Evolutionary conservation across 2,888 invertebrate genomes (phyloP).

Genomic region (Ferrisia virgata): DNA sequence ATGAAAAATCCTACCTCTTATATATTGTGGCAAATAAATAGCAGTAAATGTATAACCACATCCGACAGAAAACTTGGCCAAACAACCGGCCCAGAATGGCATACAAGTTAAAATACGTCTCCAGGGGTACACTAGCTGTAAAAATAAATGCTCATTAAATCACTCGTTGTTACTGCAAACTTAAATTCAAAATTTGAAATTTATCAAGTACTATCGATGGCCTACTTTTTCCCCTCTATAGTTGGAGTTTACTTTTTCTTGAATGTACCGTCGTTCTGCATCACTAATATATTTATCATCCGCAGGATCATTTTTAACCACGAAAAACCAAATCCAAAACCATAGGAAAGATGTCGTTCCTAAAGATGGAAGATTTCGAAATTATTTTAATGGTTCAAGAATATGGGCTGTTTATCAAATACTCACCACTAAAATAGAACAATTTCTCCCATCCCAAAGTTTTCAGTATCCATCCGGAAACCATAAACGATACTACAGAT

Average conservation of each 20-base stretch:
- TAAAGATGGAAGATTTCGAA: conserved; percentile 51
- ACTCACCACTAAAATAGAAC: not conserved
- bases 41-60: not conserved
- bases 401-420: too few species aligned
- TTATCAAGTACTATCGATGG: not conserved
- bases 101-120: conserved; percentile 68
- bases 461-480: not conserved
- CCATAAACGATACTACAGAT: not conserved
- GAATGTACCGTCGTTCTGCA: conserved; percentile 72
- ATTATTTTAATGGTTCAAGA: not conserved
- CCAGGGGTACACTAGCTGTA: conserved; percentile 61
- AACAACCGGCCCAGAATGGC: conserved; percentile 68
- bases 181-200: not conserved
- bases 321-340: conserved; percentile 67
- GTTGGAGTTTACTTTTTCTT: conserved; percentile 54
- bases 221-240: not conserved
- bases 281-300: conserved; percentile 69
- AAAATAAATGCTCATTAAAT: not conserved
- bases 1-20: not conserved
- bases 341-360: conserved; percentile 67
- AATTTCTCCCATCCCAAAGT: not conserved
- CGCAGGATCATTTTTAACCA: conserved; percentile 71
- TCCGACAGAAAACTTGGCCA: not conserved
- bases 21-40: not conserved
- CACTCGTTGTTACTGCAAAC: too few species aligned